These are phyloP conservation scores for Apotomis capreana DNA, from an alignment of 2,888 invertebrate genomes.

Conservation along the genomic window DNA sequence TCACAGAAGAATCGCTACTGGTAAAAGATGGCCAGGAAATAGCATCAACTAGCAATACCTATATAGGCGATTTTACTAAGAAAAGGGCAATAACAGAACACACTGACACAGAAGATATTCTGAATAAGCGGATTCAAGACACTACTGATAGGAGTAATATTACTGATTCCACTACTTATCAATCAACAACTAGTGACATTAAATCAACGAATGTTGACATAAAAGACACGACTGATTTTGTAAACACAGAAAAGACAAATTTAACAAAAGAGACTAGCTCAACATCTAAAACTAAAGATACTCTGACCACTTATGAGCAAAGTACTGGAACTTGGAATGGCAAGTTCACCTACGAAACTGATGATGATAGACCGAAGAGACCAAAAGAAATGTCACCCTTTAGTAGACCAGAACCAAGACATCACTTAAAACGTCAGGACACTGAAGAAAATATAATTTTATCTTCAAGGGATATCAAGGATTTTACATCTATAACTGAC, in stretches of 20 bases:
- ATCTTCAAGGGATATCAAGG: slow-evolving; percentile 77
- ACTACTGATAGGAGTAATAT: slow-evolving; percentile 54
- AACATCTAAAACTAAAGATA: slow-evolving; percentile 70
- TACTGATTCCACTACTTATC: slow-evolving; percentile 56
- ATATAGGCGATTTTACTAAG: slow-evolving; percentile 74
- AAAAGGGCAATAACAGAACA: slow-evolving; percentile 73
- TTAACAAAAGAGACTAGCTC: slow-evolving; percentile 72
- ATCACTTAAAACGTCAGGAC: slow-evolving; percentile 76
- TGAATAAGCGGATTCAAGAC: slow-evolving; percentile 59
- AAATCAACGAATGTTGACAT: slow-evolving; percentile 58
- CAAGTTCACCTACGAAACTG: slow-evolving; percentile 80
- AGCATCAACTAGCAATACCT: slow-evolving; percentile 74
- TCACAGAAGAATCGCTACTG: slow-evolving; percentile 73
- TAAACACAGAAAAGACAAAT: slow-evolving; percentile 77
- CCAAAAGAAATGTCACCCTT: slow-evolving; percentile 76
- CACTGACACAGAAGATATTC: slow-evolving; percentile 59
- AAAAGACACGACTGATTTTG: slow-evolving; percentile 67
- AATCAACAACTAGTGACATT: slow-evolving; percentile 59
- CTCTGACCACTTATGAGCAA: slow-evolving; percentile 72
- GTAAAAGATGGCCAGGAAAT: slow-evolving; percentile 77
- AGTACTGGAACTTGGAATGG: slow-evolving; percentile 84
- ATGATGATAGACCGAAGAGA: slow-evolving; percentile 71
- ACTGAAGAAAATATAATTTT: slow-evolving; percentile 79
- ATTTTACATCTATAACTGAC: slow-evolving; percentile 78
- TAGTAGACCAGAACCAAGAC: slow-evolving; percentile 72